These are phyloP conservation scores for Boloria selene DNA, from an alignment of 2,888 invertebrate species.

Conservation along the genomic window DNA sequence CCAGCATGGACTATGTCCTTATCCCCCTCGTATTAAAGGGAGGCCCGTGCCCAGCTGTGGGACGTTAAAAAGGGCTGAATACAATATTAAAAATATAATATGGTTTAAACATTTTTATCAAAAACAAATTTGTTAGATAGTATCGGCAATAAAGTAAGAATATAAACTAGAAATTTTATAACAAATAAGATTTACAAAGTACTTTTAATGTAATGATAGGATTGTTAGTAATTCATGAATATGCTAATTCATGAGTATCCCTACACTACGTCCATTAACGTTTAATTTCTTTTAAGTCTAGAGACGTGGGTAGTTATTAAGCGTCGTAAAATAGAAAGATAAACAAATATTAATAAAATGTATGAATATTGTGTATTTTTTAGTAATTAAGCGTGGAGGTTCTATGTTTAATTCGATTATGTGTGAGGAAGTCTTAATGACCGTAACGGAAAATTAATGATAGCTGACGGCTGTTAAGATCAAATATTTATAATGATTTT, in stretches of 20 bases:
- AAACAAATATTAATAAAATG: conserved; percentile 37
- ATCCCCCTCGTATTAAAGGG: too few species aligned
- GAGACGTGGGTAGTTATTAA: conserved; percentile 22
- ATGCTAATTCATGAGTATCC: conserved; percentile 21
- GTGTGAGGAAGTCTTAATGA: conserved; percentile 63
- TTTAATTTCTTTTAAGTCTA: conserved; percentile 3
- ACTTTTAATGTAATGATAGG: too few species aligned
- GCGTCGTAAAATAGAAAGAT: conserved; percentile 23
- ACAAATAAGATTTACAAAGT: too few species aligned
- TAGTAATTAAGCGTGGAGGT: conserved; percentile 52
- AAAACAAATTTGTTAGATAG: too few species aligned
- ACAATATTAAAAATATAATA: too few species aligned
- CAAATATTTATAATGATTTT: conserved; percentile 59
- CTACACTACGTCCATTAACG: neutral
- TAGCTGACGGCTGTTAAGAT: conserved; percentile 42
- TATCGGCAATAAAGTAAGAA: too few species aligned
- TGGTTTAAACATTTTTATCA: too few species aligned
- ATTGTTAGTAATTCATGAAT: too few species aligned
- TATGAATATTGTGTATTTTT: conserved; percentile 52
- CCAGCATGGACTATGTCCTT: too few species aligned
- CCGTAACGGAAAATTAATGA: conserved; percentile 67
- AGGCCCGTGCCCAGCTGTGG: too few species aligned
- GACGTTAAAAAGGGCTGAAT: too few species aligned
- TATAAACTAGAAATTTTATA: too few species aligned
- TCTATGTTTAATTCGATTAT: conserved; percentile 54